Percentiles rank a stretch among this genome's conserved stretches.
phyloP scores from a whole-genome alignment of 2,113 vertebrate genomes.

The Aptenodytes forsteri region DNA sequence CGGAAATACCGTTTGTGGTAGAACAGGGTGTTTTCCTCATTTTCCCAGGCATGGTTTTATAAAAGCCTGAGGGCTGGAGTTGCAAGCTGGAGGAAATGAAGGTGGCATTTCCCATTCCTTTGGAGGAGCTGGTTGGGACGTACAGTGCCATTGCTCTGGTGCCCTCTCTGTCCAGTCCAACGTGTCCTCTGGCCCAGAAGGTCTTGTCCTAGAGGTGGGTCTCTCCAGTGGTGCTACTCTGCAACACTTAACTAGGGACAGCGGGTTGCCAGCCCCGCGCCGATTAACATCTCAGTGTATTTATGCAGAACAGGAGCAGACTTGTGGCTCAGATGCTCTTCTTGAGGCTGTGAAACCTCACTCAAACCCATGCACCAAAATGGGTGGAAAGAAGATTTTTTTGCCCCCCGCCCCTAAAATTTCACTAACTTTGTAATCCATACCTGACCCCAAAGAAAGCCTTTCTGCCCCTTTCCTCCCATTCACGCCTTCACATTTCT shows the following conservation, averaged over 20 bases:
- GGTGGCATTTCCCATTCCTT: not conserved
- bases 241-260: not conserved
- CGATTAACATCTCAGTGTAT: accelerated
- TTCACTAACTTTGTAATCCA: not conserved
- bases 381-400: not conserved
- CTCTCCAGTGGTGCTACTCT: not conserved
- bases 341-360: not conserved
- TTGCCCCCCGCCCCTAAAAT: not conserved
- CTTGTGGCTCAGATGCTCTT: not conserved
- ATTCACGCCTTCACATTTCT: not conserved
- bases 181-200: accelerated
- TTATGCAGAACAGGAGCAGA: not conserved
- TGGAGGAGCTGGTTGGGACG: not conserved
- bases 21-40: not conserved
- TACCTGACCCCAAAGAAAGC: not conserved
- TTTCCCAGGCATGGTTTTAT: not conserved
- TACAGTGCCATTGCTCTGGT: not conserved
- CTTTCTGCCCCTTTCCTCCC: constrained; percentile 4
- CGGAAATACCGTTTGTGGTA: not conserved
- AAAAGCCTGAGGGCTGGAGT: not conserved
- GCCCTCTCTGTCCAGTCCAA: not conserved
- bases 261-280: not conserved
- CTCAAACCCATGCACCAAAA: not conserved
- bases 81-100: not conserved
- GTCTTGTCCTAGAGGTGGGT: not conserved